Conservation (phyloP, 2,113 vertebrate genomes). For the Eublepharis macularius region DNA sequence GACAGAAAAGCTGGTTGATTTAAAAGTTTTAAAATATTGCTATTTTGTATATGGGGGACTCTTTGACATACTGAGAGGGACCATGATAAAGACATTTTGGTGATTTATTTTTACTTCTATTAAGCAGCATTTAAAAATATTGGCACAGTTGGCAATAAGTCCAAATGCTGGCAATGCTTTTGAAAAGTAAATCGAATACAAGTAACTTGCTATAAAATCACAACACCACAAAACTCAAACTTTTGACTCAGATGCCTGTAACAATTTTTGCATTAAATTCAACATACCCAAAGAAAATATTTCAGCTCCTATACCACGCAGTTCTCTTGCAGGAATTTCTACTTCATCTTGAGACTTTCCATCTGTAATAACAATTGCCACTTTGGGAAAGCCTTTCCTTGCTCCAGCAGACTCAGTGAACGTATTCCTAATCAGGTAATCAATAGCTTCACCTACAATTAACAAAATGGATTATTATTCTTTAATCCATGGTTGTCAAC, state of each 20-base stretch:
- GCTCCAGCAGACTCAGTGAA: constrained; percentile 86
- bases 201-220: neutral
- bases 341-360: constrained; percentile 90
- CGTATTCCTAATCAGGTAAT: constrained; percentile 82
- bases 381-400: constrained; percentile 89
- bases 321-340: constrained; percentile 82
- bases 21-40: neutral
- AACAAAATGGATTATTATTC: constrained; percentile 8
- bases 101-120: neutral
- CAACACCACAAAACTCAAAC: accelerated
- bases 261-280: neutral
- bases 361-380: constrained; percentile 91
- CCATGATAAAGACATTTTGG: neutral
- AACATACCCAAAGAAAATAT: constrained; percentile 91
- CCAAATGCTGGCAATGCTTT: neutral
- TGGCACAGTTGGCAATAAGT: neutral
- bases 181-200: neutral
- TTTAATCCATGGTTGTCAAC: neutral
- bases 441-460: constrained; percentile 85
- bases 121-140: neutral
- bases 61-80: neutral
- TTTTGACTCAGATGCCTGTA: neutral
- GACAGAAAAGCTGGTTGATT: no score
- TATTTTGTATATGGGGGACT: constrained; percentile 9
- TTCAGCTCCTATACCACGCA: constrained; percentile 89